A percentile compares a stretch with the other conserved stretches of the same genome.
Conservation (phyloP, 2,113 vertebrate species). For the Gymnobelideus leadbeateri region DNA sequence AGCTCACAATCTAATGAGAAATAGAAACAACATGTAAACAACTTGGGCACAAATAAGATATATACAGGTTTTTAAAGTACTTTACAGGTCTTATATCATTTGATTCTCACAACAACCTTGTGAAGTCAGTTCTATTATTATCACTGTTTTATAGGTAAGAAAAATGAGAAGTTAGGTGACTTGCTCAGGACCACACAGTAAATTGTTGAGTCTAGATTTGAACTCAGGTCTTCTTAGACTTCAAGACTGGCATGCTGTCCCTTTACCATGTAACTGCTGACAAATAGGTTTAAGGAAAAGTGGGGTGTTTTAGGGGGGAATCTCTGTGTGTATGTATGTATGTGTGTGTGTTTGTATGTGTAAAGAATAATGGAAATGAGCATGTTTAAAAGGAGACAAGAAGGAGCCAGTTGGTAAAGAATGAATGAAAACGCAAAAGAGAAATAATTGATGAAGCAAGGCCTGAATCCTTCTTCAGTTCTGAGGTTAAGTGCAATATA, state of each 20-base stretch:
- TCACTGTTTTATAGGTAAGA: background rate
- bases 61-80: background rate
- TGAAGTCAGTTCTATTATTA: background rate
- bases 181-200: background rate
- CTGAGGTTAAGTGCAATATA: slow-evolving; percentile 5
- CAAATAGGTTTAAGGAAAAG: background rate
- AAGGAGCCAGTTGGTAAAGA: background rate
- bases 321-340: background rate
- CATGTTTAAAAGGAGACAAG: background rate
- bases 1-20: background rate
- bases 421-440: slow-evolving; percentile 15
- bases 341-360: background rate
- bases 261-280: background rate
- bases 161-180: background rate
- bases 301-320: background rate
- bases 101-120: background rate
- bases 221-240: background rate
- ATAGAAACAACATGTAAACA: background rate
- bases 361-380: background rate
- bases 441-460: background rate
- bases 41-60: background rate
- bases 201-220: background rate
- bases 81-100: background rate
- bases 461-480: background rate
- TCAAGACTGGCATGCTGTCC: background rate